Evolutionary conservation across 92 coral and sea anemone genomes (phyloP).

Genomic region (Palythoa grandiflora): DNA sequence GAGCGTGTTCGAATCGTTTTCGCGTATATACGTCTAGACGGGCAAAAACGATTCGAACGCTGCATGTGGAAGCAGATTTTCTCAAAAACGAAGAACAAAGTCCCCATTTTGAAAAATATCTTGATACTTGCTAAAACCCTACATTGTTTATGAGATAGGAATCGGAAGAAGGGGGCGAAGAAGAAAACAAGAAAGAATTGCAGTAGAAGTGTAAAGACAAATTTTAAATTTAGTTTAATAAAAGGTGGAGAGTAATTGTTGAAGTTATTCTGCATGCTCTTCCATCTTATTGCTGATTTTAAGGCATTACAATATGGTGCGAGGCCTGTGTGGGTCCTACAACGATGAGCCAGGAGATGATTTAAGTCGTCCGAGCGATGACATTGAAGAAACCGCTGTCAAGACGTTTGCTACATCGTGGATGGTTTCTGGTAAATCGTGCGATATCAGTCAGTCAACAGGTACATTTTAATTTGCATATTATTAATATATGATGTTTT

Average conservation of each 20-base stretch:
- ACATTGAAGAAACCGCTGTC: neutral
- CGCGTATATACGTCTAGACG: too few species aligned
- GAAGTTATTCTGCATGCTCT: neutral
- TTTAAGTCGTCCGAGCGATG: neutral
- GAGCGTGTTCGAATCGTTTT: too few species aligned
- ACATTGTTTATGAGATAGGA: too few species aligned
- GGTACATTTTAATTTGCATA: neutral
- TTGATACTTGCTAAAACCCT: too few species aligned
- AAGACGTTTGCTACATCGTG: slow-evolving; percentile 1
- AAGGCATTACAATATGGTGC: slow-evolving; percentile 1
- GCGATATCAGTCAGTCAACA: neutral
- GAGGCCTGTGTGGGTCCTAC: neutral
- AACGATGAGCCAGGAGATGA: neutral
- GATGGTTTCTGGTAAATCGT: neutral
- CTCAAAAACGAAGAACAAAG: too few species aligned
- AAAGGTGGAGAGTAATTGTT: neutral
- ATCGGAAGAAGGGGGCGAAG: too few species aligned
- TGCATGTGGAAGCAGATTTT: too few species aligned
- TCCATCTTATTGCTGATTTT: neutral
- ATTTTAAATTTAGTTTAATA: neutral
- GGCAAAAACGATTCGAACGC: too few species aligned
- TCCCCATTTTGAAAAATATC: too few species aligned
- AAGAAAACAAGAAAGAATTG: too few species aligned
- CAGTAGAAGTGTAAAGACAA: too few species aligned
- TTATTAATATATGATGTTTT: too few species aligned